Evolutionary conservation across 2,888 invertebrate genomes (phyloP).

Genomic region (Amblyjoppa fuscipennis): DNA sequence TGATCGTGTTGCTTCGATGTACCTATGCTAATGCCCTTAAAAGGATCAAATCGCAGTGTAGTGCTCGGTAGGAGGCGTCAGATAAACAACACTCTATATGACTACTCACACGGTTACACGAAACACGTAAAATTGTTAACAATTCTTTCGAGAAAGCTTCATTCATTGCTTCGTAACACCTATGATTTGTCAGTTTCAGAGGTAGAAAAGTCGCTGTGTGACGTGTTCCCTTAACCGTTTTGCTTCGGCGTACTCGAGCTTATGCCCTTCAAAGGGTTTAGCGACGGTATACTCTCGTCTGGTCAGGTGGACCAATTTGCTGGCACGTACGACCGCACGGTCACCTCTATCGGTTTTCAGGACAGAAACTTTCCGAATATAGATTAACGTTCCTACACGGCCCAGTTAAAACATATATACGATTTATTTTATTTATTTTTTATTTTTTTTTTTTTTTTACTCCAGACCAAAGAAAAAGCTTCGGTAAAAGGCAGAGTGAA

Average conservation of each 20-base stretch:
- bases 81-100: too few relatives aligned
- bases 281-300: neutral
- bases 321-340: neutral
- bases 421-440: neutral
- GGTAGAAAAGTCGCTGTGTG: too few relatives aligned
- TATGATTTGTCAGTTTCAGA: too few relatives aligned
- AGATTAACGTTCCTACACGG: conserved; percentile 4
- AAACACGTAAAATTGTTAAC: too few relatives aligned
- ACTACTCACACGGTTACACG: too few relatives aligned
- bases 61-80: too few relatives aligned
- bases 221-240: too few relatives aligned
- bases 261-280: neutral
- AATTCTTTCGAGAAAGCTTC: too few relatives aligned
- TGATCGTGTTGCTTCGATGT: too few relatives aligned
- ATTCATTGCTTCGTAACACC: too few relatives aligned
- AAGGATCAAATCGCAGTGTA: too few relatives aligned
- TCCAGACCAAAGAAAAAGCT: neutral
- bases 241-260: neutral
- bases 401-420: neutral
- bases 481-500: neutral
- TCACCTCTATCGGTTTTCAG: conserved; percentile 8
- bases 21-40: too few relatives aligned
- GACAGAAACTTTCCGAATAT: conserved; percentile 19
- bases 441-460: neutral
- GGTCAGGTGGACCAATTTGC: conserved; percentile 2